Percentiles rank a stretch among this genome's conserved stretches.
Evolutionary conservation across 2,888 invertebrate species (phyloP).

Genomic region (Hyppa rectilinea): DNA sequence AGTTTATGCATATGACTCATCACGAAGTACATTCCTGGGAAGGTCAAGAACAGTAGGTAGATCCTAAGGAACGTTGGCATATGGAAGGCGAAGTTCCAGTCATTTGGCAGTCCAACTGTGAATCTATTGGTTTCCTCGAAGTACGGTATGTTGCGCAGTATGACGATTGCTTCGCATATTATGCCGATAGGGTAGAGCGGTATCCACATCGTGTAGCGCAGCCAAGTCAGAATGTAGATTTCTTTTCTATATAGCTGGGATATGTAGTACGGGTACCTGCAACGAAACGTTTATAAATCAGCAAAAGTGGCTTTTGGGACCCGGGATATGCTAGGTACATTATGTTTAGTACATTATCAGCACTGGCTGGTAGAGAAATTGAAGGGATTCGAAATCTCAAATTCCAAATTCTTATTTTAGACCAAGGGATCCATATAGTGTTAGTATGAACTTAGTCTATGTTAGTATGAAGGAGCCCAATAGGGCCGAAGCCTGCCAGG

Average conservation of each 20-base stretch:
- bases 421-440: too few relatives aligned
- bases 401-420: too few relatives aligned
- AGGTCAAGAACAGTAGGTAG: constrained; percentile 94
- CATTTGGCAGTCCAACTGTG: constrained; percentile 95
- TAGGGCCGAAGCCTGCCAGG: too few relatives aligned
- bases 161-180: constrained; percentile 95
- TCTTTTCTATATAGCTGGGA: constrained; percentile 94
- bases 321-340: too few relatives aligned
- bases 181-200: constrained; percentile 97
- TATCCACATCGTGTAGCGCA: constrained; percentile 98
- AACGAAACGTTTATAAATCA: constrained; percentile 61
- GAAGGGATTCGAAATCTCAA: too few relatives aligned
- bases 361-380: not conserved
- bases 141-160: constrained; percentile 96
- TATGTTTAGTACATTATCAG: too few relatives aligned
- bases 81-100: constrained; percentile 96
- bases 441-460: too few relatives aligned
- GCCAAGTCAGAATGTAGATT: constrained; percentile 95
- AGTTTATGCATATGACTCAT: constrained; percentile 96
- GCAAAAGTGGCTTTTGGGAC: too few relatives aligned
- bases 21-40: constrained; percentile 94
- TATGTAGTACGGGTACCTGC: constrained; percentile 98
- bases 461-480: too few relatives aligned
- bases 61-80: constrained; percentile 95
- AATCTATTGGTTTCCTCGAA: constrained; percentile 96